Conservation (phyloP, 2,113 vertebrate genomes). For the Zapus hudsonius region DNA sequence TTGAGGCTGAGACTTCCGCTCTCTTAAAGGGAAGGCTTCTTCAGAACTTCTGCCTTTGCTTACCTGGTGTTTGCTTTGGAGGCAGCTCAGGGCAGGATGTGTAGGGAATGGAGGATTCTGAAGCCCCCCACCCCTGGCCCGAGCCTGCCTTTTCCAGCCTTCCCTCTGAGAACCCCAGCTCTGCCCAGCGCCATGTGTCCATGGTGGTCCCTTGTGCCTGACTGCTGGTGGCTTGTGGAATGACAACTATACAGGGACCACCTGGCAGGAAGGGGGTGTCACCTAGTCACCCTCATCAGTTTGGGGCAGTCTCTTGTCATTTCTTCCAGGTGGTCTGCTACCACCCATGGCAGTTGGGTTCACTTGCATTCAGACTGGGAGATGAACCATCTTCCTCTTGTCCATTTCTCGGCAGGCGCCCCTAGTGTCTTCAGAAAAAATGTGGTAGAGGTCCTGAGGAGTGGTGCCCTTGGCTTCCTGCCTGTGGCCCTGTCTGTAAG, state of each 20-base stretch:
- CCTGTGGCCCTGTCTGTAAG: not conserved
- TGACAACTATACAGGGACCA: not conserved
- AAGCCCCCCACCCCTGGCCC: not conserved
- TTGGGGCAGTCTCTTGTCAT: not conserved
- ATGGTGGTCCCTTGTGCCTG: not conserved
- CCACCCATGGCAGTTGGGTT: not conserved
- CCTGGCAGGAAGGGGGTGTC: not conserved
- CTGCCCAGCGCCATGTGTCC: not conserved
- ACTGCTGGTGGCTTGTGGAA: not conserved
- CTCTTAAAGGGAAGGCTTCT: not conserved
- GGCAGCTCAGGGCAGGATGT: not conserved
- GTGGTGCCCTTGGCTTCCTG: not conserved
- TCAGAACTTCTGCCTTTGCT: not conserved
- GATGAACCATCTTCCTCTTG: not conserved
- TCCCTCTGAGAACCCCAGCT: not conserved
- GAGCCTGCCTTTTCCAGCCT: not conserved
- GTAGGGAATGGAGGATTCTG: not conserved
- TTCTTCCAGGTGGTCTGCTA: not conserved
- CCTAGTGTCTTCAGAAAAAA: not conserved
- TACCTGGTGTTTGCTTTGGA: slow-evolving; percentile 6
- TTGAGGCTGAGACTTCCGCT: slow-evolving; percentile 52
- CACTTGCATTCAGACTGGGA: not conserved
- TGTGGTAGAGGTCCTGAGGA: too few species aligned
- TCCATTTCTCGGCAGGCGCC: not conserved
- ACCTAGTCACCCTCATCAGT: not conserved